A percentile compares a stretch with the other conserved stretches of the same genome.
Evolutionary conservation across 2,888 invertebrate species (phyloP).

Genomic region (Xestia ashworthii): DNA sequence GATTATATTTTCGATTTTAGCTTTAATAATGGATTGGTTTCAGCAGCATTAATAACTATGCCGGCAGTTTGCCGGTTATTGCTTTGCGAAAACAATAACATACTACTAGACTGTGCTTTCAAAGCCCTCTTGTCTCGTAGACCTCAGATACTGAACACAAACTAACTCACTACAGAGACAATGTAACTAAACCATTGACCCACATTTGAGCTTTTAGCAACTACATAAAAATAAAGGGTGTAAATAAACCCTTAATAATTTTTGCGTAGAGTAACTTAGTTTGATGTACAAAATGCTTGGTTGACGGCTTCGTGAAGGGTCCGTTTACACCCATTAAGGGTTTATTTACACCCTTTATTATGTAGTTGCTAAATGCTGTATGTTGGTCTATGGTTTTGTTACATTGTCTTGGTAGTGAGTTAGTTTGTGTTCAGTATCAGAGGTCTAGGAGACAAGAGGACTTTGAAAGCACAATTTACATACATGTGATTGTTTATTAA

Average conservation of each 20-base stretch:
- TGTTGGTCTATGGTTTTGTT: too few relatives aligned
- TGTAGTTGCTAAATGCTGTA: too few relatives aligned
- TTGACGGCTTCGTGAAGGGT: too few relatives aligned
- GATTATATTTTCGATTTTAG: slow-evolving; percentile 42
- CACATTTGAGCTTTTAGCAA: background rate
- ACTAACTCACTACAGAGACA: background rate
- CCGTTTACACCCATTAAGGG: too few relatives aligned
- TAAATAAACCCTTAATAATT: too few relatives aligned
- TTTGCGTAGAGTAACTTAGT: too few relatives aligned
- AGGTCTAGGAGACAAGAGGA: too few relatives aligned
- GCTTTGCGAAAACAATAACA: background rate
- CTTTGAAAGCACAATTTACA: too few relatives aligned
- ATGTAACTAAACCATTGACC: background rate
- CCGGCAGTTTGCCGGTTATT: background rate
- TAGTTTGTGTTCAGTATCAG: too few relatives aligned
- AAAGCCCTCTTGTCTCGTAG: background rate
- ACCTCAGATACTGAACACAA: background rate
- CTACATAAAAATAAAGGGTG: too few relatives aligned
- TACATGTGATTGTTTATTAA: background rate
- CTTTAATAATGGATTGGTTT: slow-evolving; percentile 25
- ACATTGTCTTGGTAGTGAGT: too few relatives aligned
- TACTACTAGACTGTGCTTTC: background rate
- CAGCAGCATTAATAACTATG: background rate
- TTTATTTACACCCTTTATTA: background rate
- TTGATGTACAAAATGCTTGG: too few relatives aligned